Conservation (phyloP, 2,888 invertebrate genomes). For the Chrysolina haemoptera region DNA sequence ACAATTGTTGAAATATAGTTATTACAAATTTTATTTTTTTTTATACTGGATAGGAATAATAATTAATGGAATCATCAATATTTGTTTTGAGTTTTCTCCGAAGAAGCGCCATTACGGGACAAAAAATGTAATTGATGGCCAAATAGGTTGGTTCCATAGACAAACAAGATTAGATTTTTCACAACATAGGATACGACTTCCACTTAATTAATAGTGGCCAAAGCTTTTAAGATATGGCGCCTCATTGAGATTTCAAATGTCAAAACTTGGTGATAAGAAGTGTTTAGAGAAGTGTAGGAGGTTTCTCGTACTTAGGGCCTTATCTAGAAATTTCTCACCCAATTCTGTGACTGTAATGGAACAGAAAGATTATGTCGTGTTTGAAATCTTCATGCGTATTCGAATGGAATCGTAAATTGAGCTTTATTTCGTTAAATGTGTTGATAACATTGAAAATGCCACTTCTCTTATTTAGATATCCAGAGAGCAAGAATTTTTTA, state of each 20-base stretch:
- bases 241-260: slow-evolving; percentile 58
- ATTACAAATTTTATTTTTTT: too few relatives aligned
- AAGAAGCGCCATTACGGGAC: slow-evolving; percentile 20
- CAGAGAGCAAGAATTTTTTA: too few relatives aligned
- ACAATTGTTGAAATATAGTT: too few relatives aligned
- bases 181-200: slow-evolving; percentile 34
- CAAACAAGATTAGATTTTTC: slow-evolving; percentile 44
- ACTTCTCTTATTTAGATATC: slow-evolving; percentile 3
- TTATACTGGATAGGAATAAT: too few relatives aligned
- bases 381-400: slow-evolving; percentile 54
- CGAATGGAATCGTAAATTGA: slow-evolving; percentile 50
- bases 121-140: slow-evolving; percentile 37
- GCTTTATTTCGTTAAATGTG: slow-evolving; percentile 32
- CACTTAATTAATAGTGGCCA: slow-evolving; percentile 57
- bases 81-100: too few relatives aligned
- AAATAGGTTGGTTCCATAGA: slow-evolving; percentile 40
- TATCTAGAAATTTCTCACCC: slow-evolving; percentile 43
- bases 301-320: slow-evolving; percentile 30
- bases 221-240: slow-evolving; percentile 55
- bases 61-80: too few relatives aligned
- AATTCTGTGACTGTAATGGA: slow-evolving; percentile 54
- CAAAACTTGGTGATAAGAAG: slow-evolving; percentile 50
- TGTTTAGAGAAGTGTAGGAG: slow-evolving; percentile 42
- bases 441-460: slow-evolving; percentile 33
- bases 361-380: slow-evolving; percentile 54